Evolutionary conservation across 1,140 invertebrate genomes (phyloP).

Genomic region (Zeugodacus cucurbitae): DNA sequence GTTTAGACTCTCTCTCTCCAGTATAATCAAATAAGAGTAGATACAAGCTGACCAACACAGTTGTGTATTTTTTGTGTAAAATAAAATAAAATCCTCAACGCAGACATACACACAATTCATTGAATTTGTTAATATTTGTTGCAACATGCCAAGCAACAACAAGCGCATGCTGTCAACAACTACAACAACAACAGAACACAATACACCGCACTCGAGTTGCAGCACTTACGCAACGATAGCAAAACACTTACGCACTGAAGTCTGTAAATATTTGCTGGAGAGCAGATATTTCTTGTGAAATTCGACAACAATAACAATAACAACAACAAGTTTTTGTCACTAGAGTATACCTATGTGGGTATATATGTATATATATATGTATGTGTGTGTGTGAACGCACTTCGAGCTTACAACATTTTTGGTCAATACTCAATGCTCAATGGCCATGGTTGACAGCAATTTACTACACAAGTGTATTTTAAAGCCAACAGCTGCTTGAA

Average conservation of each 20-base stretch:
- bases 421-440: constrained; percentile 33
- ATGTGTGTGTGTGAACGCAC: neutral
- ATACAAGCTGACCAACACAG: too few relatives aligned
- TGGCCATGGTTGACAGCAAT: constrained; percentile 18
- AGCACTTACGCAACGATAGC: neutral
- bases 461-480: constrained; percentile 35
- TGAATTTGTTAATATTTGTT: neutral
- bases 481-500: neutral
- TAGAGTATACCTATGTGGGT: neutral
- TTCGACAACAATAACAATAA: neutral
- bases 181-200: neutral
- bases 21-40: neutral
- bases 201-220: neutral
- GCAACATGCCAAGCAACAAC: neutral
- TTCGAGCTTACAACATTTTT: neutral
- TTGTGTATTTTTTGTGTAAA: too few relatives aligned
- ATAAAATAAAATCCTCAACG: too few relatives aligned
- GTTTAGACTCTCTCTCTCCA: neutral
- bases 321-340: neutral
- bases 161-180: neutral
- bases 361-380: neutral
- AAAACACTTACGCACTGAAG: neutral
- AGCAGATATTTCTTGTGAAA: neutral
- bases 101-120: neutral
- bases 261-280: neutral